These are phyloP conservation scores for Heterochromis multidens DNA, from an alignment of 2,113 vertebrate species.

Conservation along the genomic window DNA sequence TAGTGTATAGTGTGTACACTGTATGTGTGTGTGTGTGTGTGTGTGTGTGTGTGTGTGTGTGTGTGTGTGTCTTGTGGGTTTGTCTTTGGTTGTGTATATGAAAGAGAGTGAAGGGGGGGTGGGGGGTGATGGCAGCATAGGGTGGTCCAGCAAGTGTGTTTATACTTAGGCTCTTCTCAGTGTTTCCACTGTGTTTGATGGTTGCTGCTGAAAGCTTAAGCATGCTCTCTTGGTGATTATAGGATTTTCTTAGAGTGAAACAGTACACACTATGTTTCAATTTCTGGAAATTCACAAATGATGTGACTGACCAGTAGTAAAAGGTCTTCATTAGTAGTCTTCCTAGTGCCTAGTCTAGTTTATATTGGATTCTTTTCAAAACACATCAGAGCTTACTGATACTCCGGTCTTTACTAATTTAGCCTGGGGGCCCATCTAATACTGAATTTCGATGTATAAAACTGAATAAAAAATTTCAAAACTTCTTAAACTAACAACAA, in stretches of 20 bases:
- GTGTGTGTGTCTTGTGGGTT: not conserved
- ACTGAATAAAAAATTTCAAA: no score
- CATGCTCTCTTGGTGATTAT: not conserved
- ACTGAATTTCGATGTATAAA: no score
- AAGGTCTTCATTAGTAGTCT: not conserved
- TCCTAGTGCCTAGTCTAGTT: not conserved
- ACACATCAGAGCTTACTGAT: not conserved
- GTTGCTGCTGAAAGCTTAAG: constrained; percentile 18
- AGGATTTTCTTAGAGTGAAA: not conserved
- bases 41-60: no score
- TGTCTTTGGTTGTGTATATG: not conserved
- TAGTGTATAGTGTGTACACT: no score
- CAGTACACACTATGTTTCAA: not conserved
- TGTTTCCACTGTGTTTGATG: constrained; percentile 11
- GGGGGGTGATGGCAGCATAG: not conserved
- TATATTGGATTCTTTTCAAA: not conserved
- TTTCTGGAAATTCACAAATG: not conserved
- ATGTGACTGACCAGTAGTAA: not conserved
- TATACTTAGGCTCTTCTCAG: not conserved
- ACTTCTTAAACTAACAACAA: no score
- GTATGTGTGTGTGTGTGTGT: no score
- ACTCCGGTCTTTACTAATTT: not conserved
- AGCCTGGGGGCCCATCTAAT: no score
- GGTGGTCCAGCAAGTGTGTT: constrained; percentile 20
- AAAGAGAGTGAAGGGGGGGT: not conserved